Base-by-base conservation (phyloP, 2,888 invertebrate genomes). In the Drosophila macrospina region DNA sequence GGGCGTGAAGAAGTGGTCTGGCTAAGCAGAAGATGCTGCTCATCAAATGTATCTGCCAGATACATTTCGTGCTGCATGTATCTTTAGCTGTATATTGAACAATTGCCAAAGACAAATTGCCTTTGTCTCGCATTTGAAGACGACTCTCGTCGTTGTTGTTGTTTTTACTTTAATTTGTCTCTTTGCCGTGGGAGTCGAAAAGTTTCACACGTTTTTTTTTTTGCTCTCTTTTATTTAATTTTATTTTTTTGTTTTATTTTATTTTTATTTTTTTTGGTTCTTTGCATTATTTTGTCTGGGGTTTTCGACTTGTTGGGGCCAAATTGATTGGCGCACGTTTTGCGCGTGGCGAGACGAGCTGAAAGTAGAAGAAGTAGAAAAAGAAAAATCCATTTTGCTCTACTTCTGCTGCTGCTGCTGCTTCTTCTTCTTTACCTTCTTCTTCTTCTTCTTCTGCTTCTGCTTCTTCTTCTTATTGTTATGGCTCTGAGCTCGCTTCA, bases 311-410 rank as follows among this genome's bases (percentile, higher is more conserved):
- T 26, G n/a, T 42, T 57, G 55, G 65, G 60, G 64, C 80, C 20
- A 20, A 85, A 83, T 87, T 87, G 83, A 83, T 85, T 87, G 83
- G 83, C 86, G 83, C 88, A 83, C 88, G 84, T 85, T 88, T 85
- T 83, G 80, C 87, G 85, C 87, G 85, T 86, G 87, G 64, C 69
- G 41, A 60, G 50, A 55, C 44, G 32, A 20, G 45, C 60, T 61
- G 39, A 39, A 39, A 39, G 10, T 16, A 16, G 8, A 8, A 15
- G 3, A 15, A 37, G 1, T 5, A 42, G 30, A 37, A 52, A 44
- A 24, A 30, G 13, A 11, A 42, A 54, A n/a, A n/a, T n/a, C n/a
- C 5, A 39, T 30, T 52, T 39, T 28, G 28, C 28, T 54, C 13
- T 5, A 24, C 20, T 44, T 24, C 10, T n/a, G 44, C 24, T 55